Percentiles rank a stretch among this genome's conserved stretches.
Conservation (phyloP, 2,888 invertebrate genomes). For the Polylopha cassiicola region DNA sequence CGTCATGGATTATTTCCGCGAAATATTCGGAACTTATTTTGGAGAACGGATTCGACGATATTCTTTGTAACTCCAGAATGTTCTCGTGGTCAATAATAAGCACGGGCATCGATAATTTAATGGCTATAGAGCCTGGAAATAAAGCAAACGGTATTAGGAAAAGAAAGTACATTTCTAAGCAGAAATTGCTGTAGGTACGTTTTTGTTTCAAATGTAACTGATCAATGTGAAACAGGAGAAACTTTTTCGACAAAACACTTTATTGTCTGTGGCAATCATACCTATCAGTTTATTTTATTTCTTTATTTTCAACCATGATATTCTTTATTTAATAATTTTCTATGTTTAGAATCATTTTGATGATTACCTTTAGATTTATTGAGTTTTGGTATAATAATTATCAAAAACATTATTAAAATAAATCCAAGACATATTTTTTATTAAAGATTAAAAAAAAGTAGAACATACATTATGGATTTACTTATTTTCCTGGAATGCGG, state of each 20-base stretch:
- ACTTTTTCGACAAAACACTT: too few species aligned
- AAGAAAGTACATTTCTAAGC: conserved; percentile 8
- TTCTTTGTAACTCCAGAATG: background rate
- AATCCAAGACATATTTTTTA: background rate
- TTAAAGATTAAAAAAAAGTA: background rate
- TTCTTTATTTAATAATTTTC: too few species aligned
- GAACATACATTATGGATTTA: background rate
- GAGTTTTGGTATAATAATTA: too few species aligned
- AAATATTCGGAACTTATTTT: conserved; percentile 36
- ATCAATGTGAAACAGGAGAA: too few species aligned
- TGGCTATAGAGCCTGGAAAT: background rate
- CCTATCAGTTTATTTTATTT: too few species aligned
- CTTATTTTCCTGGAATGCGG: background rate
- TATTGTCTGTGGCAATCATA: too few species aligned
- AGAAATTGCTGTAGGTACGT: too few species aligned
- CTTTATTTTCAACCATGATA: too few species aligned
- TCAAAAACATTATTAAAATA: too few species aligned
- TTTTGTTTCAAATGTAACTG: background rate
- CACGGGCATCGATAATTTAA: background rate
- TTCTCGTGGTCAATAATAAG: conserved; percentile 1
- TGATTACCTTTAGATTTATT: too few species aligned
- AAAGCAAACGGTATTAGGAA: background rate
- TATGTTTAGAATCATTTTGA: too few species aligned
- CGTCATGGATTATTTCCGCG: conserved; percentile 35
- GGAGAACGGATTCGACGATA: conserved; percentile 42